Evolutionary conservation across 2,888 invertebrate species (phyloP), one percentile per base, ranked within the genome.

Genomic region (Sphinx pinastri): DNA sequence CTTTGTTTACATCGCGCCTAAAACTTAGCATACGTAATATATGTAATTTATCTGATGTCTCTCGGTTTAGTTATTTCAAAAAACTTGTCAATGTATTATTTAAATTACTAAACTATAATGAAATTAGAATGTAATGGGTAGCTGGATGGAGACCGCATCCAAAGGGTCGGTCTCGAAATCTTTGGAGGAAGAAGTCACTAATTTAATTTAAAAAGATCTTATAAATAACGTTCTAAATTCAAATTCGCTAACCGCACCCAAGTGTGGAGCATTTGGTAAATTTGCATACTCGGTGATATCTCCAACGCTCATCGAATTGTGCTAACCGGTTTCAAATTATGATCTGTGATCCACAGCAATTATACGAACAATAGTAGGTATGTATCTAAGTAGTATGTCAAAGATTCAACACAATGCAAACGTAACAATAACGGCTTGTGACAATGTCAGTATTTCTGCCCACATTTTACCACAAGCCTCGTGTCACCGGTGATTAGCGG

Each of bases 361-460:
- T 70, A 67, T 31, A 11, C 31, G 55, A 55, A 58, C 67, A 70
- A 70, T 70, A 51, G 51, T 19, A 31, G 55, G 54, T 57, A 51
- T n/a, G 16, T 25, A 25, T 16, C 45, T 57, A 57, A 63, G 63
- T 63, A 49, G 63, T 19, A 63, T 49, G 13, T 63, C 57, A 67
- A 51, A 70, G 49, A 54, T 57, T 59, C 51, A 67, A 68, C 57
- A 59, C 49, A 52, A 63, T 69, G 69, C 11, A 66, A 67, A 70
- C 58, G 63, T 63, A 67, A 67, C 67, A 71, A 72, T 67, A 72
- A 71, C 69, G 45, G 69, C 59, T 47, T 31, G 49, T 63, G 63
- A 63, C 63, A 71, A 49, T 71, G 68, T 71, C 55, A 63, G 38
- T 8, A 31, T 55, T 51, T 54, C 45, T 49, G 63, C 63, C 71